Conservation (phyloP, 1,140 invertebrate genomes). For the Doryteuthis pealeii region DNA sequence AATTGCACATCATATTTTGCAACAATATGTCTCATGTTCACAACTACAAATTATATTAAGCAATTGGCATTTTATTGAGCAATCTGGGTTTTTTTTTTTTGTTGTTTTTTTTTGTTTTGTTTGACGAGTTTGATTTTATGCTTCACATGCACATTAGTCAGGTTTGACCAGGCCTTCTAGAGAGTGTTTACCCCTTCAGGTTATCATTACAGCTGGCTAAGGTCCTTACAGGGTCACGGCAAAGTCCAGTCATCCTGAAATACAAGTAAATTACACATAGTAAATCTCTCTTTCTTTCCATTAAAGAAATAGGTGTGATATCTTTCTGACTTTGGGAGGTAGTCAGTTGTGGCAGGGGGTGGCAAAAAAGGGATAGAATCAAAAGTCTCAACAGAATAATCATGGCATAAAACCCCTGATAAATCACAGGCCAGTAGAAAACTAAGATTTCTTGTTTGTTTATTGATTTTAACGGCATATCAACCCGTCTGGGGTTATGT, state of each 20-base stretch:
- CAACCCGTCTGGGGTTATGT: no score
- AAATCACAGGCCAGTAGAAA: background rate
- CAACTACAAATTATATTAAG: no score
- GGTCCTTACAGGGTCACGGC: background rate
- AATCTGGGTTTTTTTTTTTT: no score
- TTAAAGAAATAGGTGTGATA: background rate
- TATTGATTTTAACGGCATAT: no score
- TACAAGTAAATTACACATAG: slow-evolving; percentile 7
- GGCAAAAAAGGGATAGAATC: no score
- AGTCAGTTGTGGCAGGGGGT: background rate
- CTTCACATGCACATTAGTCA: background rate
- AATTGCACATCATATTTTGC: no score
- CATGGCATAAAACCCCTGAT: background rate
- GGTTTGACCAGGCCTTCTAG: background rate
- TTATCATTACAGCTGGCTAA: background rate
- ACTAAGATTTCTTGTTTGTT: no score
- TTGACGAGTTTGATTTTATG: slow-evolving; percentile 5
- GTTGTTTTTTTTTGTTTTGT: no score
- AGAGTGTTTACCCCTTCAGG: slow-evolving; percentile 4
- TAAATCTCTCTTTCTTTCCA: background rate
- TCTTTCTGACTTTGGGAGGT: background rate
- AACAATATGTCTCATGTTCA: no score
- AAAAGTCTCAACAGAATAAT: background rate
- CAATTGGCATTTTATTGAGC: no score
- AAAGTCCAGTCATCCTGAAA: background rate